phyloP scores from a whole-genome alignment of 2,888 invertebrate species.

The Leptinotarsa haldemani region DNA sequence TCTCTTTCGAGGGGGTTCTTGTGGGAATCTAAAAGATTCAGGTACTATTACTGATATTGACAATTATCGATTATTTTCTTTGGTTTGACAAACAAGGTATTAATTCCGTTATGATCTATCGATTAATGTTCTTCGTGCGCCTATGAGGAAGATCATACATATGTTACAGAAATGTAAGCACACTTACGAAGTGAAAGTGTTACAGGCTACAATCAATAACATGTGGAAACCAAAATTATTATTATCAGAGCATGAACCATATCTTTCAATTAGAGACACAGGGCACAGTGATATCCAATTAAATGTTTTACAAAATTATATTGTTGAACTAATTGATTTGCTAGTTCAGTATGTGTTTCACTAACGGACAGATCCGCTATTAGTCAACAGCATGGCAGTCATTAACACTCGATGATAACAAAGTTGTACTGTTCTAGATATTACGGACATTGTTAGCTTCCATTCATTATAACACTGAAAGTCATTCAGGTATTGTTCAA shows the following conservation, averaged over 20 bases:
- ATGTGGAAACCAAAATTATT: slow-evolving; percentile 44
- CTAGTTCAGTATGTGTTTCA: slow-evolving; percentile 28
- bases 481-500: too few species aligned
- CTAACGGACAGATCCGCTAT: slow-evolving; percentile 1
- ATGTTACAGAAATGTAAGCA: slow-evolving; percentile 22
- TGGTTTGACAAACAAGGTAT: too few species aligned
- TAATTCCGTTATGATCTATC: too few species aligned
- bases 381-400: not conserved
- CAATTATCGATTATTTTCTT: too few species aligned
- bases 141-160: too few species aligned
- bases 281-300: slow-evolving; percentile 14
- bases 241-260: slow-evolving; percentile 46
- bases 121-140: too few species aligned
- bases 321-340: slow-evolving; percentile 27
- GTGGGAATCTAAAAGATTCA: too few species aligned
- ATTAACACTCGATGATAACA: not conserved
- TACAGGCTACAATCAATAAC: slow-evolving; percentile 36
- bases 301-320: slow-evolving; percentile 5
- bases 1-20: too few species aligned
- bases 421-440: not conserved
- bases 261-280: slow-evolving; percentile 39
- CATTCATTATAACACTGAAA: too few species aligned
- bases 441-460: not conserved
- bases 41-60: too few species aligned
- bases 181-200: slow-evolving; percentile 41